Evolutionary conservation across 2,888 invertebrate species (phyloP).

Genomic region (Anagyrus pseudococci): DNA sequence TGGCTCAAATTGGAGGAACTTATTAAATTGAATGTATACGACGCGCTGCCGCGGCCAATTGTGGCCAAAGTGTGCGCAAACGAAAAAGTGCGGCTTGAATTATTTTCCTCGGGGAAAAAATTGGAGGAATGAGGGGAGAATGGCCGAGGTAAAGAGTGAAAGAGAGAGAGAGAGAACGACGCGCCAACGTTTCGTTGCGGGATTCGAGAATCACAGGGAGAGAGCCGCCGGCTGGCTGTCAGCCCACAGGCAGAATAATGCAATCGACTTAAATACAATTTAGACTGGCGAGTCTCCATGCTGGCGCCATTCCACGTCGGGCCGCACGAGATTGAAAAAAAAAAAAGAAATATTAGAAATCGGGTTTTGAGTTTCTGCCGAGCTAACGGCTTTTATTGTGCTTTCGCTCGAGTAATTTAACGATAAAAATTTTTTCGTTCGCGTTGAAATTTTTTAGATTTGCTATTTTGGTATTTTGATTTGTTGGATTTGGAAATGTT

Average conservation of each 20-base stretch:
- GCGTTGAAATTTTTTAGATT: too few relatives aligned
- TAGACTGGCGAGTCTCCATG: conserved; percentile 32
- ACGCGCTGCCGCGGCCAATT: too few relatives aligned
- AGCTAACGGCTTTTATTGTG: neutral
- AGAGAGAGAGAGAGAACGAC: neutral
- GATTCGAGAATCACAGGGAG: conserved; percentile 1
- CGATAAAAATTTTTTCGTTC: neutral
- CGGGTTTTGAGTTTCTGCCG: neutral
- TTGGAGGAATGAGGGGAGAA: too few relatives aligned
- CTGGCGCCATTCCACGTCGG: conserved; percentile 34
- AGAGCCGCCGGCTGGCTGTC: conserved; percentile 26
- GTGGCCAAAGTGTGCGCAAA: too few relatives aligned
- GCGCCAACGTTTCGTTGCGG: neutral
- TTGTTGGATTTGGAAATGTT: neutral
- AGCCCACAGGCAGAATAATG: conserved; percentile 34
- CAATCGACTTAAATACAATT: conserved; percentile 38
- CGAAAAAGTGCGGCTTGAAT: too few relatives aligned
- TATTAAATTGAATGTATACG: too few relatives aligned
- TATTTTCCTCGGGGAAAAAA: too few relatives aligned
- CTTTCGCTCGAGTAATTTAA: too few relatives aligned
- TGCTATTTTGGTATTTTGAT: neutral
- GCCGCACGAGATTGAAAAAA: conserved; percentile 13
- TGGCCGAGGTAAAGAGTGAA: too few relatives aligned
- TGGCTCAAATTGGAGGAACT: too few relatives aligned
- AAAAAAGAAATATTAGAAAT: conserved; percentile 12